Conservation (phyloP, 1,140 invertebrate genomes). For the Micrasema minimum region DNA sequence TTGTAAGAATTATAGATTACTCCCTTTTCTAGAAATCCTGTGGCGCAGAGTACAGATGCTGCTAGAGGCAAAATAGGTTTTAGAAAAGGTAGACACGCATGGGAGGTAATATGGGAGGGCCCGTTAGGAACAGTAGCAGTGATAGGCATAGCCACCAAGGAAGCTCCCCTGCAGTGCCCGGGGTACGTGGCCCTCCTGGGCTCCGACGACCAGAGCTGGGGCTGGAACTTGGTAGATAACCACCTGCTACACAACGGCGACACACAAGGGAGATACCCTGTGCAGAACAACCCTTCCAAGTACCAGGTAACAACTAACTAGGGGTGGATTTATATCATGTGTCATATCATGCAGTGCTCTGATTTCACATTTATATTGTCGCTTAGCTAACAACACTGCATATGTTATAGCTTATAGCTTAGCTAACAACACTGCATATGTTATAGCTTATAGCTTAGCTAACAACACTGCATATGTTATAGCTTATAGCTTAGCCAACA, state of each 20-base stretch:
- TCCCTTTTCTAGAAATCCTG: constrained; percentile 85
- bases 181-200: constrained; percentile 96
- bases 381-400: too few relatives aligned
- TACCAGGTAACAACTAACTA: constrained; percentile 96
- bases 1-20: too few relatives aligned
- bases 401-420: too few relatives aligned
- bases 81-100: constrained; percentile 91
- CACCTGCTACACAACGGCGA: constrained; percentile 96
- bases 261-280: constrained; percentile 93
- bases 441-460: too few relatives aligned
- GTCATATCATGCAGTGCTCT: too few relatives aligned
- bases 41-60: constrained; percentile 98
- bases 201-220: constrained; percentile 97
- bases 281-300: constrained; percentile 96
- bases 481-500: too few relatives aligned
- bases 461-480: too few relatives aligned
- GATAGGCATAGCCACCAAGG: constrained; percentile 94
- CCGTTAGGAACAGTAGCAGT: constrained; percentile 96
- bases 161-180: constrained; percentile 88
- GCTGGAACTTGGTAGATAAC: constrained; percentile 99
- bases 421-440: too few relatives aligned
- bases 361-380: too few relatives aligned
- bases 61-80: constrained; percentile 96
- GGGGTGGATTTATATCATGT: too few relatives aligned
- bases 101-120: constrained; percentile 99